Evolutionary conservation across 2,888 invertebrate genomes (phyloP).

Genomic region (Atrina japonica): DNA sequence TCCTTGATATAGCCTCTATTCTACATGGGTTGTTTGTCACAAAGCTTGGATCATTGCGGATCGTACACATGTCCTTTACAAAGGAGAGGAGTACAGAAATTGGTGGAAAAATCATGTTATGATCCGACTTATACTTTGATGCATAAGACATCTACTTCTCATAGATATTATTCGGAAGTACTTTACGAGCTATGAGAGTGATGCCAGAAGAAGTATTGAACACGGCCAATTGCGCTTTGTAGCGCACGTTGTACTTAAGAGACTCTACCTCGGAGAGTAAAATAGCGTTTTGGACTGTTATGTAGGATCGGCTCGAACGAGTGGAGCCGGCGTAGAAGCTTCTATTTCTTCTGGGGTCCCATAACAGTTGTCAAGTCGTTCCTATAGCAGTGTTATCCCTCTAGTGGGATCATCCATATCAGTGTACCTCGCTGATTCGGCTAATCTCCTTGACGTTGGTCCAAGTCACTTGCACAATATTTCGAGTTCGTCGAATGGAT

Average conservation of each 20-base stretch:
- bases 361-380: neutral
- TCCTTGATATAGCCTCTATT: too few relatives aligned
- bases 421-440: neutral
- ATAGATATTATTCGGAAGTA: neutral
- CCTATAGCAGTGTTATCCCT: neutral
- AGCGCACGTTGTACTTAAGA: neutral
- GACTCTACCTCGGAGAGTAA: neutral
- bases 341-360: neutral
- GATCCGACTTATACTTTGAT: neutral
- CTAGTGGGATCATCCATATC: neutral
- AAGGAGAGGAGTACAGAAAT: neutral
- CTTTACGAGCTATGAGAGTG: neutral
- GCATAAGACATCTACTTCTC: neutral
- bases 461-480: neutral
- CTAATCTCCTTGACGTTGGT: neutral
- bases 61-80: neutral
- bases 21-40: neutral
- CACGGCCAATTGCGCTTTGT: neutral
- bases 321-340: neutral
- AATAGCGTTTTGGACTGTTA: neutral
- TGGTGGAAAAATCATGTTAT: conserved; percentile 7
- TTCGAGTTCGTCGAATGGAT: neutral
- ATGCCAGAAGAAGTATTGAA: neutral
- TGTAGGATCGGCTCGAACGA: neutral
- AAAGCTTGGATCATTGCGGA: conserved; percentile 4